phyloP scores from a whole-genome alignment of 2,113 vertebrate genomes.

The Mugil cephalus region DNA sequence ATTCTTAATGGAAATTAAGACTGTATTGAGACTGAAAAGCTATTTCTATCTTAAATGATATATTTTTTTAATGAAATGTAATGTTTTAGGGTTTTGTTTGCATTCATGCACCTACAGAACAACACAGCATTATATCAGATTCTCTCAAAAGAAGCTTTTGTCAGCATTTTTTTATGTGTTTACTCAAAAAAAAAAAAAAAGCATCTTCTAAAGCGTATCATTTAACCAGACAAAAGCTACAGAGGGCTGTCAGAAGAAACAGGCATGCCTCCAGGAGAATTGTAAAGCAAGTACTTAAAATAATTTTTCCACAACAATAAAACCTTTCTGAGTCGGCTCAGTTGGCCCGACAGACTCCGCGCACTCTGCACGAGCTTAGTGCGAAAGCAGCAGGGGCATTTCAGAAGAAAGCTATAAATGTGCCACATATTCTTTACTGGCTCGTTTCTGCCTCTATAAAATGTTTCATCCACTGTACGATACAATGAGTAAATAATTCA shows the following conservation, averaged over 20 bases:
- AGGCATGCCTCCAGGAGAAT: constrained; percentile 67
- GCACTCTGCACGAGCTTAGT: constrained; percentile 60
- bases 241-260: constrained; percentile 66
- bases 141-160: constrained; percentile 30
- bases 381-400: constrained; percentile 47
- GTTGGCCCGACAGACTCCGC: constrained; percentile 56
- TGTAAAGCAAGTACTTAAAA: constrained; percentile 76
- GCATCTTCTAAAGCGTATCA: constrained; percentile 53
- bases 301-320: constrained; percentile 74
- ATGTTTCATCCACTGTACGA: constrained; percentile 50
- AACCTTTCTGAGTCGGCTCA: constrained; percentile 67
- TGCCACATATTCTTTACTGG: constrained; percentile 59
- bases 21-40: too few species aligned
- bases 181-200: constrained; percentile 53
- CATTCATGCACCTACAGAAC: constrained; percentile 8
- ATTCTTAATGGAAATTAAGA: too few species aligned
- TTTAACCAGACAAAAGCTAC: constrained; percentile 62
- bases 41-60: too few species aligned
- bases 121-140: constrained; percentile 1
- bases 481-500: constrained; percentile 59
- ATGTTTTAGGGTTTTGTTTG: too few species aligned
- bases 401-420: constrained; percentile 67
- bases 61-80: too few species aligned
- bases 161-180: constrained; percentile 59
- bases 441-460: constrained; percentile 56